Conservation (phyloP, 2,797 vertebrate species). For the Kryptopterus vitreolus region DNA sequence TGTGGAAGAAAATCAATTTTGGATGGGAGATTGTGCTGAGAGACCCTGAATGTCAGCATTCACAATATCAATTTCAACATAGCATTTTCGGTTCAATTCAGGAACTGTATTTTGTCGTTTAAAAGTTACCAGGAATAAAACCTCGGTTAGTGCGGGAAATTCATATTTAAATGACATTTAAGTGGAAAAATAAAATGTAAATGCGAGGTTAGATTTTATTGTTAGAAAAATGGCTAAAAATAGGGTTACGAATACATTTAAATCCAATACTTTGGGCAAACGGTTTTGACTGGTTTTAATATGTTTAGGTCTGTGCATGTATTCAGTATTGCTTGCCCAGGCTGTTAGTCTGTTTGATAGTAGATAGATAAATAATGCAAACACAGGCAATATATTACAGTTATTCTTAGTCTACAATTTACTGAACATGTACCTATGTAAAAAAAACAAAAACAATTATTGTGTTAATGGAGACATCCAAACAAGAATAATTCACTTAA, state of each 20-base stretch:
- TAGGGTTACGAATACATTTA: too few relatives aligned
- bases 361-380: conserved; percentile 22
- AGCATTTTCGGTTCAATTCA: not conserved
- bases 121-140: not conserved
- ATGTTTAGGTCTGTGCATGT: not conserved
- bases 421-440: not conserved
- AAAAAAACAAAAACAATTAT: not conserved
- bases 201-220: not conserved
- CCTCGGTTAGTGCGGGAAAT: not conserved
- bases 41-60: conserved; percentile 1
- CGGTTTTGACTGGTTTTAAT: not conserved
- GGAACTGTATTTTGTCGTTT: conserved; percentile 7
- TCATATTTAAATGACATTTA: too few relatives aligned
- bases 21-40: conserved; percentile 24
- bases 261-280: not conserved
- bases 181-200: not conserved
- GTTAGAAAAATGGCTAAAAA: too few relatives aligned
- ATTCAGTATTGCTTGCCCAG: conserved; percentile 3
- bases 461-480: not conserved
- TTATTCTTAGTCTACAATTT: not conserved
- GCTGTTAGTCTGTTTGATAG: conserved; percentile 23
- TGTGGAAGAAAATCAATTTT: conserved; percentile 35
- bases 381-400: conserved; percentile 10
- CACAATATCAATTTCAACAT: conserved; percentile 8
- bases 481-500: not conserved